phyloP scores from a whole-genome alignment of 1,140 invertebrate species.

The Hydropsyche tenuis region DNA sequence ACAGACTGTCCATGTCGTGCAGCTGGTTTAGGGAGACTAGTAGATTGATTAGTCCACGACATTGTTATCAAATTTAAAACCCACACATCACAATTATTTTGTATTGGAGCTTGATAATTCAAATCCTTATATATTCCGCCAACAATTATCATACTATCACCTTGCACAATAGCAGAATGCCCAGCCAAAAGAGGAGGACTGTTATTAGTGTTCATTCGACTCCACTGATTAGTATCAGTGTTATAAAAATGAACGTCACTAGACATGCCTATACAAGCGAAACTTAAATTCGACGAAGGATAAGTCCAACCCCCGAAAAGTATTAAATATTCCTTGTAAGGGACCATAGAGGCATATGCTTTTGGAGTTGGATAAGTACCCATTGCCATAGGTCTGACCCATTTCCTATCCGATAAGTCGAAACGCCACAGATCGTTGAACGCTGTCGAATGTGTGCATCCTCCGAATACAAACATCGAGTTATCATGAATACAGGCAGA shows the following conservation, averaged over 20 bases:
- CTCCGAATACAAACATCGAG: slow-evolving; percentile 95
- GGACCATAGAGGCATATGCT: slow-evolving; percentile 90
- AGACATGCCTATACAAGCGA: slow-evolving; percentile 88
- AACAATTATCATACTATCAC: slow-evolving; percentile 90
- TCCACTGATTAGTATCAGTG: slow-evolving; percentile 85
- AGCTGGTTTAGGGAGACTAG: slow-evolving; percentile 73
- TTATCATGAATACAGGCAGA: slow-evolving; percentile 83
- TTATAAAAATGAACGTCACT: slow-evolving; percentile 93
- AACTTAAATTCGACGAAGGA: slow-evolving; percentile 87
- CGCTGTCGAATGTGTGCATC: slow-evolving; percentile 93
- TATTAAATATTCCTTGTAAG: slow-evolving; percentile 83
- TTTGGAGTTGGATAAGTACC: slow-evolving; percentile 96
- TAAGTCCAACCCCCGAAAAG: slow-evolving; percentile 97
- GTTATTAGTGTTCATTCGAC: slow-evolving; percentile 69
- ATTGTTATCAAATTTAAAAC: slow-evolving; percentile 81
- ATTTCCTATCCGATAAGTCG: slow-evolving; percentile 83
- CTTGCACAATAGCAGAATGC: slow-evolving; percentile 90
- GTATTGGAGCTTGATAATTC: slow-evolving; percentile 61
- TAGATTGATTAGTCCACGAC: slow-evolving; percentile 78
- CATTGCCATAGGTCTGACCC: slow-evolving; percentile 80
- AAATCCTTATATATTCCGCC: slow-evolving; percentile 70
- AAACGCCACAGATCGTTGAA: slow-evolving; percentile 97
- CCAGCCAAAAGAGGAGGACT: slow-evolving; percentile 83
- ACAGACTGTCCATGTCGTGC: slow-evolving; percentile 92
- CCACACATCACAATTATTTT: slow-evolving; percentile 89